Percentiles rank a stretch among this genome's conserved stretches.
These are phyloP conservation scores for Sebastes aleutianus DNA, from an alignment of 2,797 vertebrate species.

Conservation along the genomic window DNA sequence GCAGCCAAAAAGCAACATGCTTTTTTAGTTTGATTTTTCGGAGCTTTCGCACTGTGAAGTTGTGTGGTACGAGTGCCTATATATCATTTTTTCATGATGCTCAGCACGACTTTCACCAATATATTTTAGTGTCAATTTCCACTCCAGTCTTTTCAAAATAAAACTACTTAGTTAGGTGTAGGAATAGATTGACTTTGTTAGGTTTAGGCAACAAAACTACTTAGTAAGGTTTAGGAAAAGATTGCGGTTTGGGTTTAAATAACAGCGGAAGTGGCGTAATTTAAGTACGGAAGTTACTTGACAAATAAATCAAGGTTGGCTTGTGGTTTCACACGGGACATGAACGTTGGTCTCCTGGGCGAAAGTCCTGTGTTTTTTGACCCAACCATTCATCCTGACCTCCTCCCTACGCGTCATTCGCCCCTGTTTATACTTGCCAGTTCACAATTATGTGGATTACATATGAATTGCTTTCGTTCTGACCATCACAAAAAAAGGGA, in stretches of 20 bases:
- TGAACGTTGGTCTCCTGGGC: neutral
- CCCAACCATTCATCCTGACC: neutral
- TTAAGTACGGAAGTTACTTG: neutral
- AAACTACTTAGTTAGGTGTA: fast-evolving
- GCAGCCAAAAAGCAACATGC: neutral
- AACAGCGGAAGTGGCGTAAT: neutral
- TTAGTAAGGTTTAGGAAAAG: neutral
- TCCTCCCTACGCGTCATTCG: fast-evolving
- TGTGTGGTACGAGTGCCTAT: no score
- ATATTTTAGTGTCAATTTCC: neutral
- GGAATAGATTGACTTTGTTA: no score
- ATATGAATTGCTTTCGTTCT: no score
- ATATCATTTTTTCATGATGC: no score
- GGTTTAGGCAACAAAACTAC: no score
- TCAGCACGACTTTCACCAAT: no score
- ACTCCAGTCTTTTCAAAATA: no score
- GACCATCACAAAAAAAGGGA: no score
- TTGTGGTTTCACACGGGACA: neutral
- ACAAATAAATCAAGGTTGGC: neutral
- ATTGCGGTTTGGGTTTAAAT: neutral
- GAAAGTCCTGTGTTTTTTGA: no score
- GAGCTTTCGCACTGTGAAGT: no score
- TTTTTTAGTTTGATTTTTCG: fast-evolving
- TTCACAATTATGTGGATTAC: neutral
- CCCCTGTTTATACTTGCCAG: neutral